phyloP scores from a whole-genome alignment of 2,113 vertebrate species.

The Nycticebus coucang region DNA sequence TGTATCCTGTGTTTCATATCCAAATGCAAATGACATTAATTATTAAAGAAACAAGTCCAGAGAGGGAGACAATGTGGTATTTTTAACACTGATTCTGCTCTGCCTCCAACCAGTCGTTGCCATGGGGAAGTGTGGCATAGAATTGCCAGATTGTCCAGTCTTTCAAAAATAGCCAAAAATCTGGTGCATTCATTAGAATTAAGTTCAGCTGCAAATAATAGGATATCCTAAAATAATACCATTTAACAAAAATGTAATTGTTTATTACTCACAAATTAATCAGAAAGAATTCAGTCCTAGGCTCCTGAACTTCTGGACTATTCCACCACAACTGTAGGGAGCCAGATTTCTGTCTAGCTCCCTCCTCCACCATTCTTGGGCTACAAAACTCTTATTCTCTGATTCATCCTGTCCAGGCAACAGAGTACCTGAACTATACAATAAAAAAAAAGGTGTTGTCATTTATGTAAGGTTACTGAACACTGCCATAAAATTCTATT shows the following conservation, averaged over 20 bases:
- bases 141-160: slow-evolving; percentile 49
- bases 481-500: neutral
- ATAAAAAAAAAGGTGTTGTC: neutral
- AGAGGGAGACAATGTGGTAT: slow-evolving; percentile 40
- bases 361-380: neutral
- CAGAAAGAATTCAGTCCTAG: neutral
- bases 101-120: slow-evolving; percentile 41
- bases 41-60: slow-evolving; percentile 46
- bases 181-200: slow-evolving; percentile 50
- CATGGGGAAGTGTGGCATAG: slow-evolving; percentile 44
- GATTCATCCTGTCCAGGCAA: neutral
- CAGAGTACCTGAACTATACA: neutral
- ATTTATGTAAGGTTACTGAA: neutral
- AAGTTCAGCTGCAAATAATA: slow-evolving; percentile 58
- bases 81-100: neutral
- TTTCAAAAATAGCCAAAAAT: slow-evolving; percentile 62
- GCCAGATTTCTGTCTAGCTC: neutral
- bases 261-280: slow-evolving; percentile 13
- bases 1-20: neutral
- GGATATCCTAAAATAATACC: slow-evolving; percentile 52
- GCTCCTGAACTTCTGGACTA: neutral
- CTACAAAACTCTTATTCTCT: neutral
- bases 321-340: neutral
- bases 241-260: neutral
- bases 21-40: slow-evolving; percentile 36